Evolutionary conservation across 2,888 invertebrate species (phyloP), one percentile per base, ranked within the genome.

Genomic region (Baccha elongata): DNA sequence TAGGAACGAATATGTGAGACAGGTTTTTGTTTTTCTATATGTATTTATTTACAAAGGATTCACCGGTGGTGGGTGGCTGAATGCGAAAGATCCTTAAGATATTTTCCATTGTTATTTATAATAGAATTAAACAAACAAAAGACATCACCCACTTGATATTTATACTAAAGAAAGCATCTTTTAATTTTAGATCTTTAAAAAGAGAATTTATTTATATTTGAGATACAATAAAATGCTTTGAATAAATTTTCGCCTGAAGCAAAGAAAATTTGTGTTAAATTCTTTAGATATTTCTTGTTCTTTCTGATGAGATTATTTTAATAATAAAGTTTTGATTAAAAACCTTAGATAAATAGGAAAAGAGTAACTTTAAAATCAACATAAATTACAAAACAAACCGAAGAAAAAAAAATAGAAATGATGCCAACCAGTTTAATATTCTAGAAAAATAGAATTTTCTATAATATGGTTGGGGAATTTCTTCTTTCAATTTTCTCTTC

Each of bases 51-150:
- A 50, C 26, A 21, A 29, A 50, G 29, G 26, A 50, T 50, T 26
- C 23, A 48, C 29, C 50, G 1, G 1, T 15, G 29, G 21, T n/a
- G 0, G n/a, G n/a, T n/a, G n/a, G n/a, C n/a, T n/a, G n/a, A n/a
- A 32, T 32, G 8, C 29, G 8, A 32, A 32, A 8, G 7, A 32
- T 5, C 8, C 7, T 32, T 2, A 7, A 23, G 23, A 23, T 10
- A 15, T 26, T 50, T 29, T 26, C 13, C 8, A 50, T 50, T 50
- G 8, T 26, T 13, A 3, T 29, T 50, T 50, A 1, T 29, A 26
- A 10, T 26, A 50, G 50, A 50, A 26, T 50, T 50, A 50, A 50
- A 15, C 10, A 10, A 50, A 29, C 50, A 50, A 26, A 48, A 26
- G 26, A 4, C 10, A 8, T 50, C 1, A 29, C 8, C 50, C 15